Evolutionary conservation across 2,888 invertebrate genomes (phyloP), one percentile per base, ranked within the genome.

Genomic region (Drosophila recens): DNA sequence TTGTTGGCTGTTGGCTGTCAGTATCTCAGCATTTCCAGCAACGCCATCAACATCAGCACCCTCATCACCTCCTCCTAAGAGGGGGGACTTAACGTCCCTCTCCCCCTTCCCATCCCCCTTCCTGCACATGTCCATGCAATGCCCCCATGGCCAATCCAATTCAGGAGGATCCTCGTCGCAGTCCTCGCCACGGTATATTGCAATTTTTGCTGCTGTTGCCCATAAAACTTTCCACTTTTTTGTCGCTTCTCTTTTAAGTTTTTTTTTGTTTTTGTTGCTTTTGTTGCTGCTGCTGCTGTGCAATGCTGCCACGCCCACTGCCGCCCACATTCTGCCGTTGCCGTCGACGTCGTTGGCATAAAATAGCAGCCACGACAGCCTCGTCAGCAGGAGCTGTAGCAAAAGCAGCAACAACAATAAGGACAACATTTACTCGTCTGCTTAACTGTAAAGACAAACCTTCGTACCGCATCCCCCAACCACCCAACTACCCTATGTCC

Each of bases 381-480:
- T 82, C 66, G 82, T 79, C 78, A 75, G 65, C 4, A 36, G 45
- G 65, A 67, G 43, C 56, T 59, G 34, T 20, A 48, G 48, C 20
- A 56, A 54, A 27, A 43, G 56, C 62, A 61, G 58, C 69, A 83
- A 70, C 89, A 89, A 79, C 87, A 87, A 90, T 85, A 90, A 86
- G 85, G 87, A 88, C 87, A 88, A 90, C 84, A 84, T 86, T 87
- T 81, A 79, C 88, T 90, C 88, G 86, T 90, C 89, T 86, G 87
- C 87, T 86, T 86, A 86, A 86, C 90, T 87, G 90, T 73, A 90
- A 90, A 86, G 90, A 87, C 85, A 90, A 87, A 89, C 90, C 90
- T 71, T 66, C 57, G 61, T 57, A 68, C 51, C 66, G 38, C 77
- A 58, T 51, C 64, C 40, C 54, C 64, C 43, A 23, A 23, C 67